A percentile compares a stretch with the other conserved stretches of the same genome.
phyloP scores from a whole-genome alignment of 2,888 invertebrate genomes.

The Meloe dianella region DNA sequence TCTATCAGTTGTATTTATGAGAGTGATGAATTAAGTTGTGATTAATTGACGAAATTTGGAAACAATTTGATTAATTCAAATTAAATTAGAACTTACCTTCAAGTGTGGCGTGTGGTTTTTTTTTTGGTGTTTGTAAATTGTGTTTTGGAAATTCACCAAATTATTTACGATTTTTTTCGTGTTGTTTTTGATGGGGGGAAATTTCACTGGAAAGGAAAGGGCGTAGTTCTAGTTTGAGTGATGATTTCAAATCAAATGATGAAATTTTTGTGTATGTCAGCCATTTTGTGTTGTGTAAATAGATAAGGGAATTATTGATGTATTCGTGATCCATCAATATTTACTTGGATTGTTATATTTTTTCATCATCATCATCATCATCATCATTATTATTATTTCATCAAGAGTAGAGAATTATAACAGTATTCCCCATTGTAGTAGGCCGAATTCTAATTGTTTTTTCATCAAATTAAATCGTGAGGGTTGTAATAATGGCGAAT shows the following conservation, averaged over 20 bases:
- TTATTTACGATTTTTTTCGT: no score
- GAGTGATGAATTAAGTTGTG: background rate
- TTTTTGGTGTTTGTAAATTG: no score
- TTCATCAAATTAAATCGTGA: no score
- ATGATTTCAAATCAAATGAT: conserved; percentile 11
- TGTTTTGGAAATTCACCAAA: background rate
- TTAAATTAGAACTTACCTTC: no score
- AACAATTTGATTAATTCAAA: background rate
- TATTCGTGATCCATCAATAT: conserved; percentile 17
- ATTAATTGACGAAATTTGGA: background rate
- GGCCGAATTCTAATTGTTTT: no score
- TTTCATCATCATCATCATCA: background rate
- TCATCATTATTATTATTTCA: background rate
- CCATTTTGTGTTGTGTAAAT: conserved; percentile 17
- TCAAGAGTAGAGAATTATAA: no score
- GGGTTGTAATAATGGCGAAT: no score
- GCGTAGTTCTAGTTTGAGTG: conserved; percentile 6
- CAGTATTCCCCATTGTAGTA: no score
- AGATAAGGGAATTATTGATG: conserved; percentile 17
- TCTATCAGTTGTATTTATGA: conserved; percentile 21
- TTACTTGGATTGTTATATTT: background rate
- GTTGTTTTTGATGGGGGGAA: no score
- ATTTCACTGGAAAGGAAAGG: background rate
- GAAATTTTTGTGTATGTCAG: conserved; percentile 13
- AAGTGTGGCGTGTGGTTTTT: no score